A percentile compares a stretch with the other conserved stretches of the same genome.
These are phyloP conservation scores for Hetaerina titia DNA, from an alignment of 2,888 invertebrate species.

Conservation along the genomic window DNA sequence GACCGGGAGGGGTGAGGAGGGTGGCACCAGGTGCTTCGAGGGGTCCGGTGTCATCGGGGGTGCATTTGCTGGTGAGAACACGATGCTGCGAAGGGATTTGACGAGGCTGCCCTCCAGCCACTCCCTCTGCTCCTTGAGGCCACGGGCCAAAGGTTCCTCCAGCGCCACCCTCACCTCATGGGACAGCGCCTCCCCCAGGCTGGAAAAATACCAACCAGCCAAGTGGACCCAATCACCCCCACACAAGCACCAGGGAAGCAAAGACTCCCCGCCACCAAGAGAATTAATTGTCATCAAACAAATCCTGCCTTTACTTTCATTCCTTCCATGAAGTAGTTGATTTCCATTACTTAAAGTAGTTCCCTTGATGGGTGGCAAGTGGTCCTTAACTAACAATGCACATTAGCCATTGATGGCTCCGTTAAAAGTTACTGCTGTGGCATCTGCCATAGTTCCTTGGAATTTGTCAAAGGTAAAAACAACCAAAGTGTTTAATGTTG, in stretches of 20 bases:
- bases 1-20: conserved; percentile 5
- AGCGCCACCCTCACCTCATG: conserved; percentile 73
- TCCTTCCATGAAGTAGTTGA: background rate
- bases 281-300: background rate
- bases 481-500: too few relatives aligned
- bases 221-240: conserved; percentile 74
- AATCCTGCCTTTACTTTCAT: background rate
- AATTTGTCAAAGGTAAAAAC: too few relatives aligned
- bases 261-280: conserved; percentile 73
- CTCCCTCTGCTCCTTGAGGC: conserved; percentile 74
- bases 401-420: too few relatives aligned
- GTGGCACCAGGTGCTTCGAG: background rate
- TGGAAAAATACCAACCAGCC: conserved; percentile 73
- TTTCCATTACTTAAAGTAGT: too few relatives aligned
- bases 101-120: conserved; percentile 75
- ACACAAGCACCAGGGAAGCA: conserved; percentile 76
- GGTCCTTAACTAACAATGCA: too few relatives aligned
- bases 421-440: too few relatives aligned
- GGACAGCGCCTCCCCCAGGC: conserved; percentile 77
- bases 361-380: too few relatives aligned
- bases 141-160: conserved; percentile 33
- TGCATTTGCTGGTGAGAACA: conserved; percentile 35
- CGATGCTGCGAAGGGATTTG: conserved; percentile 12
- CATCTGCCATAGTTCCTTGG: too few relatives aligned
- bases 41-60: conserved; percentile 2